Conservation (phyloP, 2,888 invertebrate species). For the Mimachlamys varia region DNA sequence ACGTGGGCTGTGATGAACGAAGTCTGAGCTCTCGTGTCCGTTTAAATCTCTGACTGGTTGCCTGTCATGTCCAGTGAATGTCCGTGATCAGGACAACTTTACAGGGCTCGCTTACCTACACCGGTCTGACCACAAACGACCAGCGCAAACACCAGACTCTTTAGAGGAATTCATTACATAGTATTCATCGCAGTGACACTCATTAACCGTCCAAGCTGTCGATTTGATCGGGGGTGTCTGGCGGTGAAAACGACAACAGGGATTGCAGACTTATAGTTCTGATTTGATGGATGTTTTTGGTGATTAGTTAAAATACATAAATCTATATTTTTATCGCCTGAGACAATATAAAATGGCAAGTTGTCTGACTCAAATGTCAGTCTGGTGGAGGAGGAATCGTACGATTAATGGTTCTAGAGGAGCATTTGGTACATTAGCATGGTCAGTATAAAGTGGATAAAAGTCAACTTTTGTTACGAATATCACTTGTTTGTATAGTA, state of each 20-base stretch:
- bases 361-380: not conserved
- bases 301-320: not conserved
- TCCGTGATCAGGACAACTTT: not conserved
- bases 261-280: not conserved
- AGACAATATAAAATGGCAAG: not conserved
- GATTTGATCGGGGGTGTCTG: not conserved
- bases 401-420: not conserved
- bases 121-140: not conserved
- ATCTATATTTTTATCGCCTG: not conserved
- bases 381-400: not conserved
- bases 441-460: not conserved
- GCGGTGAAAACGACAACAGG: not conserved
- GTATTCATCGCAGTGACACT: not conserved
- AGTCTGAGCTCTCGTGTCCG: not conserved
- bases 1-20: not conserved
- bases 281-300: not conserved
- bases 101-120: not conserved
- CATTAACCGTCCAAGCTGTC: not conserved
- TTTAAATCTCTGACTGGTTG: not conserved
- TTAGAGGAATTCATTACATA: not conserved
- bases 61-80: not conserved
- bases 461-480: not conserved
- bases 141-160: not conserved
- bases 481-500: no score
- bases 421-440: not conserved